Conservation (phyloP, 2,888 invertebrate species). For the Chrysodeixis includens region DNA sequence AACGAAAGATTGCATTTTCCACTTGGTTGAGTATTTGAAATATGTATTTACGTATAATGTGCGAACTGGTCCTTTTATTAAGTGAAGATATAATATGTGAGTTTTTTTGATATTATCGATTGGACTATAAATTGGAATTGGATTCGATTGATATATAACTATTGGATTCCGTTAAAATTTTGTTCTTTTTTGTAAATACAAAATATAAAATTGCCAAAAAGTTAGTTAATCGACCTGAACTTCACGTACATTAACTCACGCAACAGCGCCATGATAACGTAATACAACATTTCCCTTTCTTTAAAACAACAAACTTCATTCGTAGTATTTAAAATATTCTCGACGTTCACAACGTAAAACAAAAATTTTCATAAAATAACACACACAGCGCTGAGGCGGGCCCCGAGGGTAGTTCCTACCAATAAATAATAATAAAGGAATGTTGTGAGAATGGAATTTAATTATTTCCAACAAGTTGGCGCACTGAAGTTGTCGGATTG, state of each 20-base stretch:
- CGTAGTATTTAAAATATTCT: slow-evolving; percentile 62
- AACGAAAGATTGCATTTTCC: slow-evolving; percentile 13
- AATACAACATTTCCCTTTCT: slow-evolving; percentile 43
- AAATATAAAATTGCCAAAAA: background rate
- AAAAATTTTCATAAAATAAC: slow-evolving; percentile 70
- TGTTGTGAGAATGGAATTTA: slow-evolving; percentile 74
- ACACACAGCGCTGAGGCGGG: slow-evolving; percentile 38
- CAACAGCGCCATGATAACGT: slow-evolving; percentile 6
- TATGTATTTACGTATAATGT: background rate
- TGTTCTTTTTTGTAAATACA: too few relatives aligned
- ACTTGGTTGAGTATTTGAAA: background rate
- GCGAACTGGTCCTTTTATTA: background rate
- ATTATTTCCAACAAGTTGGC: slow-evolving; percentile 73
- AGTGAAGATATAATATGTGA: too few relatives aligned
- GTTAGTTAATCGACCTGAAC: background rate
- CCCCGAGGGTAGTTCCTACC: slow-evolving; percentile 61
- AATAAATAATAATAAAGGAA: slow-evolving; percentile 77
- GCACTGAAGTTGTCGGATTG: slow-evolving; percentile 60
- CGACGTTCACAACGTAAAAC: slow-evolving; percentile 57
- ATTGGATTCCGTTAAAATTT: too few relatives aligned
- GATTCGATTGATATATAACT: too few relatives aligned
- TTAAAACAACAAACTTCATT: slow-evolving; percentile 55
- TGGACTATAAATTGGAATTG: too few relatives aligned
- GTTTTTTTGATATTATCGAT: too few relatives aligned
- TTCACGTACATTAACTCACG: slow-evolving; percentile 3